Evolutionary conservation across 2,797 vertebrate genomes (phyloP).

Genomic region (Phrynocephalus vlangalii): DNA sequence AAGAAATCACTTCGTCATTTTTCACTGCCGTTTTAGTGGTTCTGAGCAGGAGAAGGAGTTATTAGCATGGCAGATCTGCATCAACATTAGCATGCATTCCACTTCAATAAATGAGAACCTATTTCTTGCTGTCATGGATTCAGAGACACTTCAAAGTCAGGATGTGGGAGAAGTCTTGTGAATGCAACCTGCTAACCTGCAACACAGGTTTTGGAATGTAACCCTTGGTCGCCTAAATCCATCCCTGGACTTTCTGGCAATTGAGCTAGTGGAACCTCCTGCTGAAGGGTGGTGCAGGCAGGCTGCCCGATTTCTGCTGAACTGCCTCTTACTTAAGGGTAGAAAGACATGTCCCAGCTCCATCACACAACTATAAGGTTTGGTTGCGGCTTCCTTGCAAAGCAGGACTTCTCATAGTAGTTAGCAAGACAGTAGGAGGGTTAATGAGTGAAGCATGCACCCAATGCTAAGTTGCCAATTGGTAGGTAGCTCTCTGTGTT

Average conservation of each 20-base stretch:
- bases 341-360: background rate
- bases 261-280: background rate
- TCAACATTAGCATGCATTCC: background rate
- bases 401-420: background rate
- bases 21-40: background rate
- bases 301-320: background rate
- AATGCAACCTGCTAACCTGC: slow-evolving; percentile 1
- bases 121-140: slow-evolving; percentile 11
- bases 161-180: background rate
- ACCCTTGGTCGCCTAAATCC: background rate
- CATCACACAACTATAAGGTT: background rate
- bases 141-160: background rate
- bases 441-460: no score
- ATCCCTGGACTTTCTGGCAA: background rate
- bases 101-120: slow-evolving; percentile 9
- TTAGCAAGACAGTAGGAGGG: background rate
- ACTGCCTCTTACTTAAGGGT: background rate
- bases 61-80: background rate
- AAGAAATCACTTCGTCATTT: slow-evolving; percentile 27
- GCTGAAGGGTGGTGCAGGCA: background rate
- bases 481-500: background rate
- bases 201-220: background rate
- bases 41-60: fast-evolving
- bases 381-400: background rate
- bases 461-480: background rate